Evolutionary conservation across 2,888 invertebrate species (phyloP).

Genomic region (Rambutsinella grinnellia): DNA sequence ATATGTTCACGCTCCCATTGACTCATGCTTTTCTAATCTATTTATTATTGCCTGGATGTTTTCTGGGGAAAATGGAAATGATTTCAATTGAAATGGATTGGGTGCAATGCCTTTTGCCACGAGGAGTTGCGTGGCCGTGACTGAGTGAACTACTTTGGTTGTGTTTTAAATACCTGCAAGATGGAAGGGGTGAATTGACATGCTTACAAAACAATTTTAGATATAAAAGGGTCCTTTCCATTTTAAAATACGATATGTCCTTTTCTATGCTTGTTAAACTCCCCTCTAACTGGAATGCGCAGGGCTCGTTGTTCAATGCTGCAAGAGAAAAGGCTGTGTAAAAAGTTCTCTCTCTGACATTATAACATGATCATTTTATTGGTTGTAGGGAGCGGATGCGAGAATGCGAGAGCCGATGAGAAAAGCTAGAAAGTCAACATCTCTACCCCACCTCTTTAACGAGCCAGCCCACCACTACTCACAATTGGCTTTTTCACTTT

Average conservation of each 20-base stretch:
- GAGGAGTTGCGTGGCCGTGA: no score
- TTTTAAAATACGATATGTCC: no score
- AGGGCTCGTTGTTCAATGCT: no score
- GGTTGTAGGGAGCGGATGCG: background rate
- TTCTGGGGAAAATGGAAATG: background rate
- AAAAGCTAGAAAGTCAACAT: conserved; percentile 42
- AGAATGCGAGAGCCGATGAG: conserved; percentile 15
- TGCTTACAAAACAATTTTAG: background rate
- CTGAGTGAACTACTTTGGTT: no score
- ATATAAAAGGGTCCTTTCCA: no score
- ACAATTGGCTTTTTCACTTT: conserved; percentile 42
- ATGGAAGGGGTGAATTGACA: background rate
- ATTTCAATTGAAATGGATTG: background rate
- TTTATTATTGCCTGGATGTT: no score
- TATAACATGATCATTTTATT: background rate
- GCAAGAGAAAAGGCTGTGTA: background rate
- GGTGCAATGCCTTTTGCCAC: background rate
- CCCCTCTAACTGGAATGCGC: no score
- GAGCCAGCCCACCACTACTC: conserved; percentile 12
- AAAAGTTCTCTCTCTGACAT: background rate
- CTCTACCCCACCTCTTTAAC: conserved; percentile 11
- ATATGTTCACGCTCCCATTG: conserved; percentile 59
- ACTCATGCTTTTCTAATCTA: conserved; percentile 43
- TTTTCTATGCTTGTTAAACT: no score
- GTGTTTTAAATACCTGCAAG: no score